Evolutionary conservation across 2,113 vertebrate species (phyloP).

Genomic region (Dolichallabes microphthalmus): DNA sequence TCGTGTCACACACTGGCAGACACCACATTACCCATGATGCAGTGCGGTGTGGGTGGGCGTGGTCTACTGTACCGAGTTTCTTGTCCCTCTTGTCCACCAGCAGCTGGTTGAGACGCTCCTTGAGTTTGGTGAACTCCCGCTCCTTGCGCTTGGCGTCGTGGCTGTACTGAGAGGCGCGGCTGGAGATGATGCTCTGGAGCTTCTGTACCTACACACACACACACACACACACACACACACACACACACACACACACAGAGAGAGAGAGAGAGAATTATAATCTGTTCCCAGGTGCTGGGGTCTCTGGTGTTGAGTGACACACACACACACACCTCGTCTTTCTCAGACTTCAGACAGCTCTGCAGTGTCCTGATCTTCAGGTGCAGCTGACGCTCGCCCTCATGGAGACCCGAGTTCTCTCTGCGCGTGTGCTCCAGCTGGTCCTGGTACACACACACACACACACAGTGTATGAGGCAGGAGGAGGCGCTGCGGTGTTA

Average conservation of each 20-base stretch:
- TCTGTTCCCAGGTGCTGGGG: too few relatives aligned
- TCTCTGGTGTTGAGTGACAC: constrained; percentile 45
- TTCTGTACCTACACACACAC: constrained; percentile 83
- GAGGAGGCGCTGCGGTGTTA: too few relatives aligned
- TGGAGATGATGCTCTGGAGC: constrained; percentile 89
- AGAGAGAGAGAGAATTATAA: too few relatives aligned
- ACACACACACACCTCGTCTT: constrained; percentile 89
- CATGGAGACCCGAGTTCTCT: constrained; percentile 87
- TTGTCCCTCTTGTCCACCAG: constrained; percentile 92
- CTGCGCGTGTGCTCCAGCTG: constrained; percentile 87
- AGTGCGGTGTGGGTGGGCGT: neutral
- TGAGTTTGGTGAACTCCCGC: constrained; percentile 88
- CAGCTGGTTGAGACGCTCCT: constrained; percentile 89
- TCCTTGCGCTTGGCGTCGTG: constrained; percentile 96
- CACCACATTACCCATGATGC: neutral
- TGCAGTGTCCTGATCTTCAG: constrained; percentile 91
- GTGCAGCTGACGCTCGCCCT: constrained; percentile 89
- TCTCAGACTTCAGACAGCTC: constrained; percentile 92
- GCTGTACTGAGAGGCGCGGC: constrained; percentile 91
- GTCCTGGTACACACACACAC: constrained; percentile 72
- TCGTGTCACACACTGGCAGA: neutral
- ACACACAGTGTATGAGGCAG: neutral
- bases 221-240: neutral
- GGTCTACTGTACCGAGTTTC: constrained; percentile 75
- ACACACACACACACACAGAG: neutral